These are phyloP conservation scores for Drosophila quadrilineata DNA, from an alignment of 1,140 invertebrate species.

Conservation along the genomic window DNA sequence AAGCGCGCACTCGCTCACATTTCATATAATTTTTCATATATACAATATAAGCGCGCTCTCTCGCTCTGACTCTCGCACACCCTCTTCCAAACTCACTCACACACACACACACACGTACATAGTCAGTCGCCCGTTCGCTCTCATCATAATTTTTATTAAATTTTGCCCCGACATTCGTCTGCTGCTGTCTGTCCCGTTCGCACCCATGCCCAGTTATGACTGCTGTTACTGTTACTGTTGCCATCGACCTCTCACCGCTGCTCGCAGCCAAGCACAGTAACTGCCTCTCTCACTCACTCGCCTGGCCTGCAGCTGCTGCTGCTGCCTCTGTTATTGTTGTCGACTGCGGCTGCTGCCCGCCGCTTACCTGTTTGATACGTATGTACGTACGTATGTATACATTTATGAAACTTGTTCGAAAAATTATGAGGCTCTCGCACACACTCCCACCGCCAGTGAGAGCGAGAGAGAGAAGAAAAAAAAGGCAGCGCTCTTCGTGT, in stretches of 20 bases:
- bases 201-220: slow-evolving; percentile 14
- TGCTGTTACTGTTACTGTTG: slow-evolving; percentile 72
- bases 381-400: too few relatives aligned
- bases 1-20: slow-evolving; percentile 56
- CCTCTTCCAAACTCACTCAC: slow-evolving; percentile 9
- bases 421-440: slow-evolving; percentile 68
- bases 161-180: slow-evolving; percentile 33
- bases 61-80: slow-evolving; percentile 51
- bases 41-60: slow-evolving; percentile 28
- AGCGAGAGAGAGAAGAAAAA: background rate
- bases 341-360: slow-evolving; percentile 13
- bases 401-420: slow-evolving; percentile 78
- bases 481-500: slow-evolving; percentile 8
- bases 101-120: slow-evolving; percentile 15
- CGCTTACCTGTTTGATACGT: slow-evolving; percentile 62
- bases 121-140: slow-evolving; percentile 38
- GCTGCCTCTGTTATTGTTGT: slow-evolving; percentile 14
- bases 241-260: slow-evolving; percentile 53
- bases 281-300: slow-evolving; percentile 7
- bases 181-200: slow-evolving; percentile 34
- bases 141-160: slow-evolving; percentile 81
- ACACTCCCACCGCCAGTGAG: slow-evolving; percentile 10
- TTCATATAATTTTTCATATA: slow-evolving; percentile 77
- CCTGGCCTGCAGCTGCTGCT: slow-evolving; percentile 28
- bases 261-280: slow-evolving; percentile 29